Evolutionary conservation across 2,888 invertebrate species (phyloP), one percentile per base, ranked within the genome.

Genomic region (Orthosia gracilis): DNA sequence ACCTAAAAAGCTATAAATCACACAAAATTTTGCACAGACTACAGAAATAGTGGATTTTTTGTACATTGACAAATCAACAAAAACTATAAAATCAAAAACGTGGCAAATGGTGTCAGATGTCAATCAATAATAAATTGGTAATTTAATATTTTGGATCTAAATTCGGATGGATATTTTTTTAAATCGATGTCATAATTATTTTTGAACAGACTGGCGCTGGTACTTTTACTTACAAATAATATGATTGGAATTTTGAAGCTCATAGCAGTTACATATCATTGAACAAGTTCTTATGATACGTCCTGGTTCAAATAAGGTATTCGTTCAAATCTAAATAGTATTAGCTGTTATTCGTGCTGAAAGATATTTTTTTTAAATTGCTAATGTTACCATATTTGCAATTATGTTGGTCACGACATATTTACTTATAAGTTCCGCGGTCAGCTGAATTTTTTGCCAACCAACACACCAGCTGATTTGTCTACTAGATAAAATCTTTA

Each of bases 401-500:
- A 63, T 68, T 72, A 73, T 21, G 40, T 55, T 59, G 68, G 75
- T 84, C 84, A 83, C 84, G 66, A 73, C 63, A 73, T 73, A 73
- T 76, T 79, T 65, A 73, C 62, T 70, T 31, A 72, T 50, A 26
- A 71, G 78, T 84, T 87, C 78, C 82, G 82, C 64, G 67, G 61
- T 79, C 58, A 65, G 49, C 15, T 78, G 66, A 18, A 52, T 83
- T 87, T 87, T 87, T 87, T 85, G 65, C 76, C 13, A 76, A 21
- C 40, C 21, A 18, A 54, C 67, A 65, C 50, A 58, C 67, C 63
- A 47, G 63, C 61, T 71, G 65, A 78, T 74, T 76, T 70, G 65
- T 65, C 62, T 68, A 64, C 18, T 68, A 73, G 85, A 87, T 88
- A 80, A 67, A 63, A 78, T 85, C 72, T 83, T 72, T 31, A 13